Conservation (phyloP, 2,888 invertebrate genomes). For the Papilio demoleus region DNA sequence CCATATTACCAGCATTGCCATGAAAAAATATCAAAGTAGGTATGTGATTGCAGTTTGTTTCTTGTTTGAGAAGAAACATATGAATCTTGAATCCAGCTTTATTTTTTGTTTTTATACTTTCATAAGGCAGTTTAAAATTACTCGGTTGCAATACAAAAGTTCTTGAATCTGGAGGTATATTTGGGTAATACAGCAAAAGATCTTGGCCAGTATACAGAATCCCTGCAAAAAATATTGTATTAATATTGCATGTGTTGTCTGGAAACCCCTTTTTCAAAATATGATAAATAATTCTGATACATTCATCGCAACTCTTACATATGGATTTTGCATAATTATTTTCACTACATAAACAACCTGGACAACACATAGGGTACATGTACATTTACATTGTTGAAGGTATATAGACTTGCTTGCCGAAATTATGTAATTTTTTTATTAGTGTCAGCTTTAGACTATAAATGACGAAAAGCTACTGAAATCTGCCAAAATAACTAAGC, state of each 20-base stretch:
- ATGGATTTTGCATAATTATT: background rate
- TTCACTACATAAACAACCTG: background rate
- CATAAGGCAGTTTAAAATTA: slow-evolving; percentile 87
- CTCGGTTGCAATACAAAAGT: slow-evolving; percentile 78
- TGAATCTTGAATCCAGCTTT: slow-evolving; percentile 91
- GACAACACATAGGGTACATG: background rate
- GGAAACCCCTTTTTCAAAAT: background rate
- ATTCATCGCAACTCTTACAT: background rate
- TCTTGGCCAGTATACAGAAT: slow-evolving; percentile 94
- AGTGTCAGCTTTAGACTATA: no score
- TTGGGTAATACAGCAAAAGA: slow-evolving; percentile 93
- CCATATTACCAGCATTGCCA: slow-evolving; percentile 99
- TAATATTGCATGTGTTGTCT: slow-evolving; percentile 4
- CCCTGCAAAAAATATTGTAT: slow-evolving; percentile 73
- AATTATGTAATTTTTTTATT: no score
- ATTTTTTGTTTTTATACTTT: slow-evolving; percentile 88
- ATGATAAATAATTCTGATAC: slow-evolving; percentile 15
- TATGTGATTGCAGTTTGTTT: slow-evolving; percentile 85
- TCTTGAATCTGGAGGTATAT: slow-evolving; percentile 94
- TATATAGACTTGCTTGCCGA: no score
- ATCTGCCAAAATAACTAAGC: no score
- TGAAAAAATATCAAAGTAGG: slow-evolving; percentile 96
- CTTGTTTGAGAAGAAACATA: slow-evolving; percentile 91
- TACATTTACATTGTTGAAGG: no score
- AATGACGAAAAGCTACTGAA: no score